phyloP scores from a whole-genome alignment of 2,888 invertebrate species.

The Raillietiella orientalis region DNA sequence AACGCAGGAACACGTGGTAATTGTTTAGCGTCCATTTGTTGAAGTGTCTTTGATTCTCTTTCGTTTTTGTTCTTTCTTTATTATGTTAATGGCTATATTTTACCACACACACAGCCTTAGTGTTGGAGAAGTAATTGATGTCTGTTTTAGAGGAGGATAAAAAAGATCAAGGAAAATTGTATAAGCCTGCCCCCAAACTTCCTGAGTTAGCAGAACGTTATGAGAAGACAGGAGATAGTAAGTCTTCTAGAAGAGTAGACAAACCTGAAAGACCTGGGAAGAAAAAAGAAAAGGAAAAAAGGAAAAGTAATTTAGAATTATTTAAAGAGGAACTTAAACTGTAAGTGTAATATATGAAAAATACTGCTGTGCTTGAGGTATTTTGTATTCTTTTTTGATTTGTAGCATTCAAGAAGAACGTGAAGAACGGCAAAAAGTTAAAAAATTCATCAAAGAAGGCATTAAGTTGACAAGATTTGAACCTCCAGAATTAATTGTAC shows the following conservation, averaged over 20 bases:
- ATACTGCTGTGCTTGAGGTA: no score
- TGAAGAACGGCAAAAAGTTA: slow-evolving; percentile 73
- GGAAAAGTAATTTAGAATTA: slow-evolving; percentile 82
- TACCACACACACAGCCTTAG: no score
- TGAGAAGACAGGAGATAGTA: slow-evolving; percentile 17
- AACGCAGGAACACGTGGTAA: slow-evolving; percentile 72
- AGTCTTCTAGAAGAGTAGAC: slow-evolving; percentile 4
- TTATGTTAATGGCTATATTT: no score
- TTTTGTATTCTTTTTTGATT: slow-evolving; percentile 6
- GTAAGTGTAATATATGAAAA: slow-evolving; percentile 25
- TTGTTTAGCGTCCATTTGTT: no score
- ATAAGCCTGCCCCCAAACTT: slow-evolving; percentile 57
- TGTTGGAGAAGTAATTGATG: no score
- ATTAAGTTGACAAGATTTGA: no score
- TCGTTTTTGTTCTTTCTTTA: no score
- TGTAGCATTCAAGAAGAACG: slow-evolving; percentile 82
- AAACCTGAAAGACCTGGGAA: slow-evolving; percentile 24
- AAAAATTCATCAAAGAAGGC: slow-evolving; percentile 26
- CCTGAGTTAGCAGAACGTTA: slow-evolving; percentile 22
- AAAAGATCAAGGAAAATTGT: slow-evolving; percentile 58
- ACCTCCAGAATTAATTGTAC: no score
- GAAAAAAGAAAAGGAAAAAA: slow-evolving; percentile 48
- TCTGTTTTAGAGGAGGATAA: slow-evolving; percentile 39
- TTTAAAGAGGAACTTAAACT: slow-evolving; percentile 93
- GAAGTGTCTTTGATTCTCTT: no score